phyloP scores from a whole-genome alignment of 2,797 vertebrate genomes.

The Atherinosoma microstoma region DNA sequence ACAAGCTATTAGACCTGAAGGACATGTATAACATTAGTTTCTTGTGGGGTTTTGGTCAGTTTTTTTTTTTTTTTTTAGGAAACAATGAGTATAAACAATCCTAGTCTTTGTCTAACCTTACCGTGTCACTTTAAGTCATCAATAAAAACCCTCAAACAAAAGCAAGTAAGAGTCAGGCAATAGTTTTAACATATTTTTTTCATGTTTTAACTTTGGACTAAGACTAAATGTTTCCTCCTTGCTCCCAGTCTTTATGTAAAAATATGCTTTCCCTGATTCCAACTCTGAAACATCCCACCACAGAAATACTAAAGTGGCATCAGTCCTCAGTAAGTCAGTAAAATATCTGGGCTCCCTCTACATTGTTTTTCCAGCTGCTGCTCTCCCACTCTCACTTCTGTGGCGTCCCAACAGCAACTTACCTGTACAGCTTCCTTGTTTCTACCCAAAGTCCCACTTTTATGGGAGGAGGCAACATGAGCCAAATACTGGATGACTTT shows the following conservation, averaged over 20 bases:
- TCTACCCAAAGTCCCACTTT: conserved; percentile 81
- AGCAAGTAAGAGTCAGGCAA: not conserved
- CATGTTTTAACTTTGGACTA: not conserved
- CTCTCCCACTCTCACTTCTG: not conserved
- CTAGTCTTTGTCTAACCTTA: not conserved
- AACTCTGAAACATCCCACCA: not conserved
- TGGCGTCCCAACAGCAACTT: not conserved
- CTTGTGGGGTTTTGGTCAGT: not conserved
- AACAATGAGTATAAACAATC: conserved; percentile 7
- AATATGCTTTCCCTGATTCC: too few species aligned
- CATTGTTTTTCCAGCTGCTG: not conserved
- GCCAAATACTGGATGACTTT: conserved; percentile 96
- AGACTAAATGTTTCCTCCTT: too few species aligned
- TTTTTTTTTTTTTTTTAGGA: not conserved
- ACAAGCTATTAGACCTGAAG: not conserved
- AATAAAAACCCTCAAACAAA: conserved; percentile 5
- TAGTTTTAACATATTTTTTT: not conserved
- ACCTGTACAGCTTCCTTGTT: conserved; percentile 83
- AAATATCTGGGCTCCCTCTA: not conserved
- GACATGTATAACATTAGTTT: not conserved
- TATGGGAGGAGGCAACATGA: conserved; percentile 92
- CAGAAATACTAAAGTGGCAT: too few species aligned
- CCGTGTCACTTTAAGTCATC: not conserved
- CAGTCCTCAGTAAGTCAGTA: too few species aligned
- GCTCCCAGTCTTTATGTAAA: too few species aligned